These are phyloP conservation scores for Squalus acanthias DNA, from an alignment of 2,797 vertebrate species.

Conservation along the genomic window DNA sequence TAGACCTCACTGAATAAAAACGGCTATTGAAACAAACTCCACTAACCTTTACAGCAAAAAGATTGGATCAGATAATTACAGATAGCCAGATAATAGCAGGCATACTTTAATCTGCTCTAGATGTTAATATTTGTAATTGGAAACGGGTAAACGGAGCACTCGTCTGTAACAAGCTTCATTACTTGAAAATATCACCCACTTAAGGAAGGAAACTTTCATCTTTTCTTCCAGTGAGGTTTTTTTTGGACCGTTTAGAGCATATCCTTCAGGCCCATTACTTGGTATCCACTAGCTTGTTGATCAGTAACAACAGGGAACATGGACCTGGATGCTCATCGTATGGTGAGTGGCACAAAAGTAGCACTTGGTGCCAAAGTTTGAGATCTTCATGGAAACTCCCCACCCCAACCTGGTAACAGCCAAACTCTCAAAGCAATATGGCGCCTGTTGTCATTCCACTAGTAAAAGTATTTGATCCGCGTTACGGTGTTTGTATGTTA, in stretches of 20 bases:
- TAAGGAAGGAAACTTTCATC: neutral
- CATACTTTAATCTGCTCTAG: neutral
- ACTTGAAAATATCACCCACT: neutral
- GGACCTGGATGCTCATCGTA: neutral
- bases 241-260: neutral
- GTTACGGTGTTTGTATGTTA: neutral
- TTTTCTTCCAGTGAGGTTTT: neutral
- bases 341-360: neutral
- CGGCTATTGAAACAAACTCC: neutral
- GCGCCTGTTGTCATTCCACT: neutral
- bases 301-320: neutral
- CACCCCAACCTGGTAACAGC: too few relatives aligned
- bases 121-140: neutral
- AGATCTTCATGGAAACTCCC: neutral
- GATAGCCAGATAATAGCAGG: neutral
- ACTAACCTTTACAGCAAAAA: neutral
- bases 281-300: neutral
- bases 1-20: neutral
- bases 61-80: neutral
- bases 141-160: neutral
- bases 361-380: neutral
- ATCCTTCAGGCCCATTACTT: neutral
- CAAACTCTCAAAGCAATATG: neutral
- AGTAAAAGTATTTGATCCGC: neutral
- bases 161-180: neutral